Evolutionary conservation across 2,888 invertebrate genomes (phyloP).

Genomic region (Heliconius charithonia): DNA sequence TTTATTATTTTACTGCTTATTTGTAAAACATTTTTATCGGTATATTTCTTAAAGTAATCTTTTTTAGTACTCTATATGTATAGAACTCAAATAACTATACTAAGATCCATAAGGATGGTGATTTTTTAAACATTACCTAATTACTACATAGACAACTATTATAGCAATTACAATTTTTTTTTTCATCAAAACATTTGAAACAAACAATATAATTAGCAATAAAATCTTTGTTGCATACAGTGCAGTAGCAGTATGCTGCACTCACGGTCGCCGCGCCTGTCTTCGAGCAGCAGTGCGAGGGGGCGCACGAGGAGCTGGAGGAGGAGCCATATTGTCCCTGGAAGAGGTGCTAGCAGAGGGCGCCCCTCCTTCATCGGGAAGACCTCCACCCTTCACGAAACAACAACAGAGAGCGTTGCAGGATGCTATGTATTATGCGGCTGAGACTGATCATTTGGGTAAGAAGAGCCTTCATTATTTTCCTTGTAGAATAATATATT

Average conservation of each 20-base stretch:
- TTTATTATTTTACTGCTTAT: not conserved
- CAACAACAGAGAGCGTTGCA: constrained; percentile 92
- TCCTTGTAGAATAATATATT: too few relatives aligned
- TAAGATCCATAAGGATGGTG: too few relatives aligned
- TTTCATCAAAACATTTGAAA: too few relatives aligned
- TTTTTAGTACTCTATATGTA: too few relatives aligned
- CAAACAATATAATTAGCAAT: not conserved
- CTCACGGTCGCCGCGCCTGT: constrained; percentile 92
- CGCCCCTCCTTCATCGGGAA: constrained; percentile 70
- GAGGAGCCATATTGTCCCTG: constrained; percentile 90
- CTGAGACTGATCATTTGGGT: constrained; percentile 95
- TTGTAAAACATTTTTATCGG: not conserved
- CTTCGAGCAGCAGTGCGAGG: constrained; percentile 87
- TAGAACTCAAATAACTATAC: too few relatives aligned
- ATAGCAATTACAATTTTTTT: not conserved
- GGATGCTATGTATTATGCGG: constrained; percentile 97
- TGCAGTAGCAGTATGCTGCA: constrained; percentile 94
- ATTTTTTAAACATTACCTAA: too few relatives aligned
- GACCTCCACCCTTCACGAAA: constrained; percentile 86
- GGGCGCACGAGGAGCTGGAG: constrained; percentile 83
- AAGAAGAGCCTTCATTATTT: constrained; percentile 32
- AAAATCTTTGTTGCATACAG: constrained; percentile 66
- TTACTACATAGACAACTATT: too few relatives aligned
- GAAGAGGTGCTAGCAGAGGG: constrained; percentile 96
- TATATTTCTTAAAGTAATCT: not conserved